Evolutionary conservation across 2,888 invertebrate genomes (phyloP), one percentile per base, ranked within the genome.

Genomic region (Tetanocera ferruginea): DNA sequence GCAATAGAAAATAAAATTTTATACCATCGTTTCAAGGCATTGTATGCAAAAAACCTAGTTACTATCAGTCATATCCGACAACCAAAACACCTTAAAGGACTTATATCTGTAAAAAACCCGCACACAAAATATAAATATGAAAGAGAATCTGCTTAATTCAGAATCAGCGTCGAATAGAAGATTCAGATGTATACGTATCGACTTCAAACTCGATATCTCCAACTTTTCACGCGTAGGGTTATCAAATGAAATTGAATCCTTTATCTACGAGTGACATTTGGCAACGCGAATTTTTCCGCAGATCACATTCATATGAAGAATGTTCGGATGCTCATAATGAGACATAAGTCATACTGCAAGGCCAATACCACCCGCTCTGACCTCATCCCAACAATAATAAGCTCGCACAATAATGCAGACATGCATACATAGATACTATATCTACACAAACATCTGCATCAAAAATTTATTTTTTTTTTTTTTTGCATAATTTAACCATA

Each of bases 1-100:
- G 83, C 88, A 86, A 88, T 88, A 87, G 88, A 88, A 88, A 88
- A 31, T 31, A 88, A 88, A 88, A 87, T 87, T 87, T 87, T 84
- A 85, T 83, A 82, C 84, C 83, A 82, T 85, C 82, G 82, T 82
- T 81, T 82, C 80, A 82, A 52, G 37, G 69, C 62, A 76, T 5
- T 8, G 28, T 49, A 69, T 25, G 14, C 5, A 9, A 49, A n/a
- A 1, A 25, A 51, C 3, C 5, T 17, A 25, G 17, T 62, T 28
- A 1, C 8, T 28, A 34, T 17, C 17, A 64, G 34, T 14, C 64
- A 64, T 64, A 34, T 8, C 17, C 64, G 64, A 64, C 43, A 43
- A 14, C 14, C 11, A 43, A 2, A 1, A 3, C 43, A 43, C 43
- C 11, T 43, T 43, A 43, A 37, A 37, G 37, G 5, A 8, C 3